Conservation (phyloP, 1,140 invertebrate genomes). For the Heterodera schachtii region DNA sequence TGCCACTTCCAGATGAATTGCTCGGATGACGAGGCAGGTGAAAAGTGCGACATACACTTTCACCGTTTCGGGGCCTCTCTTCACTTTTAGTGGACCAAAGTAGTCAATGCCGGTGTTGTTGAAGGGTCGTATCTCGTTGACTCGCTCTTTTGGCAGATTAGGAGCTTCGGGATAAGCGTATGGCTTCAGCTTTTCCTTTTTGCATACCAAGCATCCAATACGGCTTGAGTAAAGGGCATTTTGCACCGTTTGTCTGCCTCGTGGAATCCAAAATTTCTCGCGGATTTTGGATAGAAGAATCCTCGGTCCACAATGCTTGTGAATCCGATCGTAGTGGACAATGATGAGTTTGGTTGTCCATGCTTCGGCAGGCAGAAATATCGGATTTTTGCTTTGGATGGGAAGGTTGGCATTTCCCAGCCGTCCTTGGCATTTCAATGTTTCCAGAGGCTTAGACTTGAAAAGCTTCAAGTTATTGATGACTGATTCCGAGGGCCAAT, state of each 20-base stretch:
- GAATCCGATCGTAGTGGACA: too few species aligned
- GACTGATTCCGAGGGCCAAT: too few species aligned
- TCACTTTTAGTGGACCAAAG: conserved; percentile 2
- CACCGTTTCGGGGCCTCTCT: background rate
- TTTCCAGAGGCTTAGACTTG: too few species aligned
- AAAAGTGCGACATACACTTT: conserved; percentile 14
- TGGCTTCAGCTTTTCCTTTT: background rate
- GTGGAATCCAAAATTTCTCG: conserved; percentile 2
- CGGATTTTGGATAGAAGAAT: background rate
- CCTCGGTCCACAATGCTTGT: background rate
- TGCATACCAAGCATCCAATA: background rate
- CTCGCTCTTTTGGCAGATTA: background rate
- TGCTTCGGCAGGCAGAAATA: too few species aligned
- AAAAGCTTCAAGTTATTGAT: too few species aligned
- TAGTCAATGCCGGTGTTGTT: conserved; percentile 10
- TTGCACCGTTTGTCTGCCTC: background rate
- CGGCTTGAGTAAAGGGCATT: too few species aligned
- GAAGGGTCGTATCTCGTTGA: background rate
- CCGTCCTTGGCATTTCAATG: too few species aligned
- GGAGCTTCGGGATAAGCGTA: background rate
- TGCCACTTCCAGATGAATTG: conserved; percentile 19
- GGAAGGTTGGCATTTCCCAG: too few species aligned
- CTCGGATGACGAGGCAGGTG: conserved; percentile 20
- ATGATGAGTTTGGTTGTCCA: too few species aligned
- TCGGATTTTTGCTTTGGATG: too few species aligned